Evolutionary conservation across 2,113 vertebrate genomes (phyloP), one percentile per base, ranked within the genome.

Genomic region (Oncorhynchus clarkii): DNA sequence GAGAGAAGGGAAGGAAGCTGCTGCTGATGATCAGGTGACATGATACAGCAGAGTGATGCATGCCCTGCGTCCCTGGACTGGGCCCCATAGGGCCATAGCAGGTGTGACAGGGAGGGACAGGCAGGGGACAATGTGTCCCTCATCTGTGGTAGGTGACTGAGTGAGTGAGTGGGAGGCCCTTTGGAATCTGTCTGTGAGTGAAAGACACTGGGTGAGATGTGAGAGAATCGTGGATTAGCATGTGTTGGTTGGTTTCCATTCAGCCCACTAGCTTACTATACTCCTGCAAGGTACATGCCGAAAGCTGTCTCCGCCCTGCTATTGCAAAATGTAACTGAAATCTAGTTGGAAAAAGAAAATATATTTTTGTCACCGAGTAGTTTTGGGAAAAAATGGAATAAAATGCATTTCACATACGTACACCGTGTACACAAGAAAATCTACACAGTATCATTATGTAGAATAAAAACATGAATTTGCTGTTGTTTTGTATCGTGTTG

Each of bases 1-100:
- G 94, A 97, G 91, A 98, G 93, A 97, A 95, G 67, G 64, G 65
- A 54, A 54, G 65, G 24, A 67, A 90, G 88, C 93, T 94, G 74
- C 78, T 73, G 20, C 74, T 65, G 31, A 80, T 39, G 67, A 39
- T 39, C 57, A 66, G 27, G n/a, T 7, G 48, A 45, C 26, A 54
- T 24, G 57, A 66, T 22, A 39, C 54, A 3, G 24, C 51, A 54
- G 13, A 54, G 51, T 54, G 3, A 14, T 54, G 51, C 51, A 54
- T 13, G 12, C 9, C 1, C 18, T 16, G 68, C 45, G 13, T 18
- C 54, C 18, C 12, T 14, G 70, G 7, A 1, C 22, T n/a, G 13
- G 24, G 24, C 4, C 22, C 11, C 64, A 26, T 24, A 62, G n/a
- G 7, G 59, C 0, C 7, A 24, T 9, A 22, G 59, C 59, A n/a